Base-by-base conservation (phyloP, 2,888 invertebrate species). In the Cenopis cana region DNA sequence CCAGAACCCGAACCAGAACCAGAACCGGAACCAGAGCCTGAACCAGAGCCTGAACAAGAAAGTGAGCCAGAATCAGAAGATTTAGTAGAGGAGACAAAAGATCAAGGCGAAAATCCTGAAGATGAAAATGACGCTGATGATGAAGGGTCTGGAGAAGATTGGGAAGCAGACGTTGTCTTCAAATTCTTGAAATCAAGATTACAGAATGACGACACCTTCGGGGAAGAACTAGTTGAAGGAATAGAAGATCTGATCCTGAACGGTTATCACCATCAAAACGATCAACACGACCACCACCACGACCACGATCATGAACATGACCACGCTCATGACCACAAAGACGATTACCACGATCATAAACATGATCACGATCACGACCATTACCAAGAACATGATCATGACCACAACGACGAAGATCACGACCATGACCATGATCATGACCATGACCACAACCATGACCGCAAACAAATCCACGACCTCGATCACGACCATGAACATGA, bases 1-100 rank as follows among this genome's bases (percentile, higher is more conserved):
- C 61, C 61, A 2, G 72, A 71, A 12, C 68, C 61, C 1, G 72
- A 73, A 20, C 57, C 69, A 6, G 68, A 75, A 17, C 74, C 83
- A 5, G 84, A 84, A 73, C 83, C 85, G 1, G 83, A 91, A 75
- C 85, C 88, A 0, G 85, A 69, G 4, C 77, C 83, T 12, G 76
- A 85, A 73, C 82, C 82, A 0, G 84, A 90, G 74, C 93, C 94
- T 0, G 85, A 90, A 75, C 82, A 91, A 0, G 78, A 76, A 14
- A 69, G 61, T 0, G 88, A 92, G 76, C 80, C 74, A 0, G 78
- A 77, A 56, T 60, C 78, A 0, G 84, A 87, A 74, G 80, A 85
- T 0, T 83, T 86, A 67, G 74, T 85, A 0, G 87, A 65, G n/a
- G 62, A 91, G 77, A 83, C 88, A 1, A 86, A 86, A 73, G 80